These are phyloP conservation scores for Trissolcus japonicus DNA, from an alignment of 2,888 invertebrate genomes.

Conservation along the genomic window DNA sequence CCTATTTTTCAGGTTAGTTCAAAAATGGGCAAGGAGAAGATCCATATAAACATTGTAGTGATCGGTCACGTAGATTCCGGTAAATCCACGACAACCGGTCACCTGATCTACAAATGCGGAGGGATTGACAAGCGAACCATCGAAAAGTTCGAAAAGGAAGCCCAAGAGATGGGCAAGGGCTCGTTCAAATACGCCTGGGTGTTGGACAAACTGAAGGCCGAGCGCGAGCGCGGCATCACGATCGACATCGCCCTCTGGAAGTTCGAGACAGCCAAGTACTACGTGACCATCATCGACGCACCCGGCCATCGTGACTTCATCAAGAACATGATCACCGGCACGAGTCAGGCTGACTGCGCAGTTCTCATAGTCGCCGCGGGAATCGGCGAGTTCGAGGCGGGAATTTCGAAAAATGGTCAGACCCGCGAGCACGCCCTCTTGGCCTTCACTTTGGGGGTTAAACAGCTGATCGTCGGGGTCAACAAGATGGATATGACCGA, in stretches of 20 bases:
- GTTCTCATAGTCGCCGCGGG: slow-evolving; percentile 99
- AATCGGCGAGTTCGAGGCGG: slow-evolving; percentile 99
- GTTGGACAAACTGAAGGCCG: slow-evolving; percentile 99
- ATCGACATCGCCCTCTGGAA: slow-evolving; percentile 99
- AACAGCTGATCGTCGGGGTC: slow-evolving; percentile 98
- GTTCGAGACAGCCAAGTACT: slow-evolving; percentile 96
- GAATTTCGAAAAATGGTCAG: slow-evolving; percentile 99
- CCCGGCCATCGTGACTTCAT: slow-evolving; percentile 99
- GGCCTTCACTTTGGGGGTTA: slow-evolving; percentile 98
- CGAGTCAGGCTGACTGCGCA: slow-evolving; percentile 97
- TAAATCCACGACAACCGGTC: slow-evolving; percentile 93
- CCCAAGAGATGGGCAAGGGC: slow-evolving; percentile 98
- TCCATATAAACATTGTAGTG: slow-evolving; percentile 98
- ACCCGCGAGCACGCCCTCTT: slow-evolving; percentile 99
- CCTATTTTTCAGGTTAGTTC: not conserved
- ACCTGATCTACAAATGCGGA: slow-evolving; percentile 99
- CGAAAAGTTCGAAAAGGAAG: slow-evolving; percentile 99
- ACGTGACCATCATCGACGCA: slow-evolving; percentile 99
- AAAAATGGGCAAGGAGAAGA: slow-evolving; percentile 88
- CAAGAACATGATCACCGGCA: slow-evolving; percentile 99
- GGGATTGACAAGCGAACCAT: slow-evolving; percentile 99
- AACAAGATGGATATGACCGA: slow-evolving; percentile 99
- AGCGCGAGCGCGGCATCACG: slow-evolving; percentile 99
- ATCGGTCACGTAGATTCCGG: slow-evolving; percentile 99
- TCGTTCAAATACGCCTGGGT: slow-evolving; percentile 99